phyloP scores from a whole-genome alignment of 2,113 vertebrate species.

The Fulmarus glacialis region DNA sequence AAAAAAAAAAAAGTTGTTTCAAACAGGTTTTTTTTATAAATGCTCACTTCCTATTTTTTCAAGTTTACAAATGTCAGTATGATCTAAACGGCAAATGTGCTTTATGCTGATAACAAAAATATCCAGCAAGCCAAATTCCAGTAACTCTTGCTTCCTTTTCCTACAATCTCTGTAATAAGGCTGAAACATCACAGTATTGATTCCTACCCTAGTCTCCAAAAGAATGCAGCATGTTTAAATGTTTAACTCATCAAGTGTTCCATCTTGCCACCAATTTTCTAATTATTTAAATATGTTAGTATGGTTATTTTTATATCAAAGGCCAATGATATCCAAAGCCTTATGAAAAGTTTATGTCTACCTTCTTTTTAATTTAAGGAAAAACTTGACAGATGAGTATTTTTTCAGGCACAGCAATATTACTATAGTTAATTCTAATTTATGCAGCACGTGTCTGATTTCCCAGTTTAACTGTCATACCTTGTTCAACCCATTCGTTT shows the following conservation, averaged over 20 bases:
- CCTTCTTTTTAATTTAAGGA: neutral
- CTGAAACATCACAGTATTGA: neutral
- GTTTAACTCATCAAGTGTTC: neutral
- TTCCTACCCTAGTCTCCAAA: neutral
- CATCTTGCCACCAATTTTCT: neutral
- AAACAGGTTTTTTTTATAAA: neutral
- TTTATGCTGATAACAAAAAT: neutral
- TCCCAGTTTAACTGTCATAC: conserved; percentile 8
- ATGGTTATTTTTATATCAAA: neutral
- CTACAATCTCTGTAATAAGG: neutral
- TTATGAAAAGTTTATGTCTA: neutral
- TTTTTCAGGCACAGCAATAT: neutral
- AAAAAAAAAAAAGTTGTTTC: neutral
- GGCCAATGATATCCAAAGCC: neutral
- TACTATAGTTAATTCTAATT: conserved; percentile 16
- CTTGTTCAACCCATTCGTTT: neutral
- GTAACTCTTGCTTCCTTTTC: neutral
- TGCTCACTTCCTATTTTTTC: neutral
- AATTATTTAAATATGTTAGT: neutral
- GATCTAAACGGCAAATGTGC: neutral
- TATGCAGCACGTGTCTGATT: neutral
- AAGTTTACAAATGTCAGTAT: neutral
- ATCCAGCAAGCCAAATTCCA: neutral
- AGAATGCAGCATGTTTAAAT: neutral
- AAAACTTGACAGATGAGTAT: neutral